phyloP scores from a whole-genome alignment of 2,113 vertebrate genomes.

The Nerophis ophidion region DNA sequence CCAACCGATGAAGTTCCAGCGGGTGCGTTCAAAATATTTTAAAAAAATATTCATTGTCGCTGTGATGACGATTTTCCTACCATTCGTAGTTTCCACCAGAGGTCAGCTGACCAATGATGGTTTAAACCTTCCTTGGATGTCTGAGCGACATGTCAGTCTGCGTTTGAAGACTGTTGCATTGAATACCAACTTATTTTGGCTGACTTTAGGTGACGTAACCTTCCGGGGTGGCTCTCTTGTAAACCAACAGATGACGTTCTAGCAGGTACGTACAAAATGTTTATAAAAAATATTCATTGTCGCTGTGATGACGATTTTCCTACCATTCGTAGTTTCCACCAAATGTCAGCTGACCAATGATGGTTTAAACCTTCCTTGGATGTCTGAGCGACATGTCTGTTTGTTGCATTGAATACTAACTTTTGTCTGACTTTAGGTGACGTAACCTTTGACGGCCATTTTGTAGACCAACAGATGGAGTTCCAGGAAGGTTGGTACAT shows the following conservation, averaged over 20 bases:
- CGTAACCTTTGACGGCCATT: not conserved
- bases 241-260: not conserved
- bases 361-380: constrained; percentile 41
- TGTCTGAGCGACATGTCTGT: constrained; percentile 22
- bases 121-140: constrained; percentile 43
- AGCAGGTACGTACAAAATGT: no score
- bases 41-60: not conserved
- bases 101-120: constrained; percentile 39
- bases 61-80: constrained; percentile 25
- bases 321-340: constrained; percentile 56
- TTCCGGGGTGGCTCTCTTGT: not conserved
- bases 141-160: constrained; percentile 9
- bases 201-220: not conserved
- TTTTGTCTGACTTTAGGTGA: not conserved
- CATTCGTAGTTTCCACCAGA: constrained; percentile 59
- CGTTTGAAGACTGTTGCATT: no score
- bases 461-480: not conserved
- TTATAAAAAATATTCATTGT: not conserved
- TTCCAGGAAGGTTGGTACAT: not conserved
- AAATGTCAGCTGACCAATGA: constrained; percentile 41
- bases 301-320: constrained; percentile 49
- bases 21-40: not conserved
- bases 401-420: not conserved
- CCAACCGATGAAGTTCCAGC: not conserved
- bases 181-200: not conserved